Conservation (phyloP, 1,140 invertebrate species). For the Drosophila sp. region DNA sequence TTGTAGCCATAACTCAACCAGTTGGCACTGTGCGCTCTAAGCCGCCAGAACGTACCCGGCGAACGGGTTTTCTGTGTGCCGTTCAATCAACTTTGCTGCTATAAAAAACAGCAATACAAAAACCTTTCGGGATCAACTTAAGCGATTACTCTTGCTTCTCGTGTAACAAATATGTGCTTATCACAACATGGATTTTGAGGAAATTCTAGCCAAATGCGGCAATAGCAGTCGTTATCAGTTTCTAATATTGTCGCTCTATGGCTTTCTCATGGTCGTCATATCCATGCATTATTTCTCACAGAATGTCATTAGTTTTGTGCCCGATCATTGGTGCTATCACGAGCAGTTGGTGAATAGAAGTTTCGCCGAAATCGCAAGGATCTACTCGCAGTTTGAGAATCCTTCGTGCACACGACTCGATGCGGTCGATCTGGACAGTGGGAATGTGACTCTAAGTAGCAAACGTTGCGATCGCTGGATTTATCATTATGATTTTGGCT, state of each 20-base stretch:
- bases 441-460: conserved; percentile 47
- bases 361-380: conserved; percentile 47
- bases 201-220: conserved; percentile 85
- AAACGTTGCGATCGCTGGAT: conserved; percentile 83
- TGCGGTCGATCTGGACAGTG: conserved; percentile 23
- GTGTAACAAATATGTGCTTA: conserved; percentile 40
- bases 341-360: conserved; percentile 64
- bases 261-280: conserved; percentile 74
- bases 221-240: conserved; percentile 86
- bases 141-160: conserved; percentile 13
- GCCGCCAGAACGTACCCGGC: conserved; percentile 38
- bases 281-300: conserved; percentile 85
- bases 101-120: conserved; percentile 2
- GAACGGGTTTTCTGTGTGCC: conserved; percentile 55
- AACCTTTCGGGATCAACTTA: conserved; percentile 11
- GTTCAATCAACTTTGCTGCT: conserved; percentile 32
- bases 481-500: conserved; percentile 83
- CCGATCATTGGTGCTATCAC: conserved; percentile 83
- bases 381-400: conserved; percentile 51
- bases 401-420: conserved; percentile 66
- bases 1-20: conserved; percentile 35
- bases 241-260: conserved; percentile 83
- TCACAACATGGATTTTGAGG: conserved; percentile 84
- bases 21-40: conserved; percentile 48
- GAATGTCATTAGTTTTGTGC: conserved; percentile 84